Percentiles rank a stretch among this genome's conserved stretches.
Evolutionary conservation across 2,888 invertebrate species (phyloP).

Genomic region (Drosophila yooni): DNA sequence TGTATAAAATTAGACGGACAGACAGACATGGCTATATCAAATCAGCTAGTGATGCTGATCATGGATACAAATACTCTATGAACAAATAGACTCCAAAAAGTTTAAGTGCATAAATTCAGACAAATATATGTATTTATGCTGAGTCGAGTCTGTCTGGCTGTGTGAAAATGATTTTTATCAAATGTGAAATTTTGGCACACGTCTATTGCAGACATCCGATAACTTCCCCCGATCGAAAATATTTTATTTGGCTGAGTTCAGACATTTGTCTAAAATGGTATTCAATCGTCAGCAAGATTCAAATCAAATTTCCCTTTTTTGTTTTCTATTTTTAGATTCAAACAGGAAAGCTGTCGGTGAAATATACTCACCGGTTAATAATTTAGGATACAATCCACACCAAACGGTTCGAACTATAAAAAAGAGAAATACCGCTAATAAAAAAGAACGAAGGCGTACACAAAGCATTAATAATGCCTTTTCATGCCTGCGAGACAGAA

Average conservation of each 20-base stretch:
- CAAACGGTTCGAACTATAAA: constrained; percentile 87
- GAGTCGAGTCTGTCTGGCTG: background rate
- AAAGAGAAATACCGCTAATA: constrained; percentile 95
- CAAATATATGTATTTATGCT: background rate
- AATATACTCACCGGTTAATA: constrained; percentile 67
- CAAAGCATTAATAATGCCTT: constrained; percentile 98
- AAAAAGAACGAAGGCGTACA: constrained; percentile 96
- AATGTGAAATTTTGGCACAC: background rate
- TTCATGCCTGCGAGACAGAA: constrained; percentile 95
- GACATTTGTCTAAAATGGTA: background rate
- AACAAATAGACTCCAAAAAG: background rate
- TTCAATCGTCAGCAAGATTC: background rate
- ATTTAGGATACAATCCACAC: constrained; percentile 74
- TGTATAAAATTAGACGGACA: background rate
- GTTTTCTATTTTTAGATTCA: constrained; percentile 54
- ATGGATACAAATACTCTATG: background rate
- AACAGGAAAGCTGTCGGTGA: constrained; percentile 73
- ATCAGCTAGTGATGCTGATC: background rate
- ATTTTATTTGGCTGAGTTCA: background rate
- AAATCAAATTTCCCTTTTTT: background rate
- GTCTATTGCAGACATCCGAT: background rate
- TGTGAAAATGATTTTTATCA: background rate
- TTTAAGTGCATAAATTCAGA: background rate
- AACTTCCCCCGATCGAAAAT: background rate
- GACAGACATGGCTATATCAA: background rate